These are phyloP conservation scores for Maylandia zebra DNA, from an alignment of 2,113 vertebrate genomes.

Conservation along the genomic window DNA sequence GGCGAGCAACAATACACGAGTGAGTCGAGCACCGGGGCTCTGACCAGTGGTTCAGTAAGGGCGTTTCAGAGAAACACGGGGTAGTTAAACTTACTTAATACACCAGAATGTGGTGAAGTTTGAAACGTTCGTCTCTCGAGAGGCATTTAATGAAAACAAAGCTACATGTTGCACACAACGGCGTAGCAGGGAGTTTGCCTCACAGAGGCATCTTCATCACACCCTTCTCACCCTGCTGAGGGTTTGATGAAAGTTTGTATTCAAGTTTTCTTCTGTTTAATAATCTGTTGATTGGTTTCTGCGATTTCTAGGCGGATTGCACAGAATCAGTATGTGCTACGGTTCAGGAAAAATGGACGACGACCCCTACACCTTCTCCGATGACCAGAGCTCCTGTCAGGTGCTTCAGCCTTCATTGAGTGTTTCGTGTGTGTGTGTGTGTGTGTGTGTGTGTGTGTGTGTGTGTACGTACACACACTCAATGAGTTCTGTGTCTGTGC, in stretches of 20 bases:
- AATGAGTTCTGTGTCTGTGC: not conserved
- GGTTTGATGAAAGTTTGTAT: not conserved
- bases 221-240: not conserved
- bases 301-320: conserved; percentile 77
- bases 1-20: conserved; percentile 38
- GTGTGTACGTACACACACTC: accelerated
- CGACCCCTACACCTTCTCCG: conserved; percentile 83
- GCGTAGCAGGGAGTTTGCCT: not conserved
- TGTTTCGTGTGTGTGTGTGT: too few species aligned
- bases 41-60: not conserved
- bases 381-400: conserved; percentile 90
- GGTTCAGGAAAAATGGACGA: conserved; percentile 73
- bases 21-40: conserved; percentile 19
- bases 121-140: not conserved
- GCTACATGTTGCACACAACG: not conserved
- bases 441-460: accelerated
- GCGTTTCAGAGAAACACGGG: not conserved
- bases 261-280: not conserved
- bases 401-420: conserved; percentile 45
- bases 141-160: not conserved
- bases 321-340: conserved; percentile 86
- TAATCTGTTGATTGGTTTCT: not conserved
- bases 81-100: not conserved
- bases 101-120: not conserved
- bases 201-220: too few species aligned